phyloP scores from a whole-genome alignment of 1,140 invertebrate genomes.

The Drusus annulatus region DNA sequence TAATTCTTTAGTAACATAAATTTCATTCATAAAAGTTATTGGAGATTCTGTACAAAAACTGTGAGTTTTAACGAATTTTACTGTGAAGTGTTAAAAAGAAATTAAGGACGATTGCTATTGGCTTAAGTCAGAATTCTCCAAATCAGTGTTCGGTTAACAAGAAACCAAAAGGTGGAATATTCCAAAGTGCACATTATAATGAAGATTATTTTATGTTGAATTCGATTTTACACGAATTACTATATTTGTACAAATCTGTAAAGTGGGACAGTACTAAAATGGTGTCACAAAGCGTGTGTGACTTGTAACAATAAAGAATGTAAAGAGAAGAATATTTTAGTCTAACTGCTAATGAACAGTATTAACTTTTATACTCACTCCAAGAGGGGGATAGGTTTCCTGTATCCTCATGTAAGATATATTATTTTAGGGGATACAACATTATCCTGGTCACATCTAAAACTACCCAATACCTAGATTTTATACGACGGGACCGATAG shows the following conservation, averaged over 20 bases:
- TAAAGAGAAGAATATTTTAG: background rate
- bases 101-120: constrained; percentile 25
- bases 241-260: constrained; percentile 36
- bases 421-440: constrained; percentile 41
- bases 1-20: constrained; percentile 32
- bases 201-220: constrained; percentile 3
- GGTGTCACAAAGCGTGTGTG: background rate
- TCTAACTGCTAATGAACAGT: constrained; percentile 51
- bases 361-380: constrained; percentile 52
- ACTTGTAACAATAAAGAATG: constrained; percentile 24
- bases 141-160: constrained; percentile 11
- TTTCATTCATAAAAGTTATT: constrained; percentile 17
- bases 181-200: constrained; percentile 31
- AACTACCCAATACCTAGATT: constrained; percentile 50
- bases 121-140: constrained; percentile 12
- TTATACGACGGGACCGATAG: constrained; percentile 57
- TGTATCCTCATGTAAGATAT: constrained; percentile 44
- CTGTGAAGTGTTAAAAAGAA: constrained; percentile 35
- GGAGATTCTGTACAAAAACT: constrained; percentile 22
- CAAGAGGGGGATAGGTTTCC: constrained; percentile 30
- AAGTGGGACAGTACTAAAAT: constrained; percentile 28
- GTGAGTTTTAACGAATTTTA: constrained; percentile 28
- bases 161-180: constrained; percentile 13
- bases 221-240: constrained; percentile 22
- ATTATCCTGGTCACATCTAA: constrained; percentile 19